These are phyloP conservation scores for Thumatha senex DNA, from an alignment of 2,888 invertebrate genomes.

Conservation along the genomic window DNA sequence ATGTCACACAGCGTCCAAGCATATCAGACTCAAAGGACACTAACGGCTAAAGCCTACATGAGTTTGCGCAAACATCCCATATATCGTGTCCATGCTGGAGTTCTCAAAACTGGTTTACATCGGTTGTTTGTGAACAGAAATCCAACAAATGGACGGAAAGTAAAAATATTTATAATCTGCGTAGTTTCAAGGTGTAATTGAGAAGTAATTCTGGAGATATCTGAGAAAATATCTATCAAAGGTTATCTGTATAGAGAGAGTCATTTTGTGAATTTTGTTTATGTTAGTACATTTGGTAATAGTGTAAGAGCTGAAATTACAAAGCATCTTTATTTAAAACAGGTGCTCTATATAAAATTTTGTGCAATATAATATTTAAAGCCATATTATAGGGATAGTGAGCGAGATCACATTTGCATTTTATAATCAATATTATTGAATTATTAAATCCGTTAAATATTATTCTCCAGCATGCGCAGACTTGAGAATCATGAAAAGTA, in stretches of 20 bases:
- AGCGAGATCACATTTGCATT: conserved; percentile 34
- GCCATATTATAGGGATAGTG: conserved; percentile 69
- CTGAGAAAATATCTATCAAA: conserved; percentile 66
- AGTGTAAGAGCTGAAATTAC: conserved; percentile 62
- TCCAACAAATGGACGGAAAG: conserved; percentile 61
- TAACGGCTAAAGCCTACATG: conserved; percentile 78
- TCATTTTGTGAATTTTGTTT: conserved; percentile 40
- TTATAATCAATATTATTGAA: conserved; percentile 12
- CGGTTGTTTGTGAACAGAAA: conserved; percentile 58
- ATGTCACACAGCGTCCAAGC: conserved; percentile 60
- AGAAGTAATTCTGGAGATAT: conserved; percentile 48
- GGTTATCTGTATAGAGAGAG: conserved; percentile 45
- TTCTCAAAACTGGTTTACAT: conserved; percentile 53
- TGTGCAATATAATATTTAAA: conserved; percentile 66
- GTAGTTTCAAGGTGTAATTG: conserved; percentile 63
- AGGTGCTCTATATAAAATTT: conserved; percentile 59
- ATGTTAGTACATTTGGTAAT: conserved; percentile 45
- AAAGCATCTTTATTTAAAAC: conserved; percentile 60
- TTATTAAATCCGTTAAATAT: conserved; percentile 9
- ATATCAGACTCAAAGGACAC: conserved; percentile 46
- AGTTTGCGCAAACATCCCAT: conserved; percentile 78
- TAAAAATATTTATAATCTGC: conserved; percentile 37
- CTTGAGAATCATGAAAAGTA: conserved; percentile 54
- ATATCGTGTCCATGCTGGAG: conserved; percentile 77
- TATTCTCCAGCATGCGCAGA: conserved; percentile 70